phyloP scores from a whole-genome alignment of 2,113 vertebrate species.

The Tonatia bakeri region DNA sequence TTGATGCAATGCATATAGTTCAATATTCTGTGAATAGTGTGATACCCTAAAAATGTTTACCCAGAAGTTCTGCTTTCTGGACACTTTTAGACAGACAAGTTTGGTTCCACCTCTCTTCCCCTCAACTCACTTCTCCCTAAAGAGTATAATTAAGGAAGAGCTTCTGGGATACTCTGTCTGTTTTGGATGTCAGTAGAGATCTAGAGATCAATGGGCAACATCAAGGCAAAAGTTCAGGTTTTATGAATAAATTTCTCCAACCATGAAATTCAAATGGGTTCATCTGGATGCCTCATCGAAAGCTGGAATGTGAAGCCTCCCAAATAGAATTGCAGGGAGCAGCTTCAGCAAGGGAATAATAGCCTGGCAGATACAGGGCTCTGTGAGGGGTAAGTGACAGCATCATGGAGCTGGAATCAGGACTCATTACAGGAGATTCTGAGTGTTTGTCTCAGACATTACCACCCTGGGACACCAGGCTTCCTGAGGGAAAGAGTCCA shows the following conservation, averaged over 20 bases:
- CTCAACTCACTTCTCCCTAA: not conserved
- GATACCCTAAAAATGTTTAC: not conserved
- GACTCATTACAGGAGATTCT: constrained; percentile 39
- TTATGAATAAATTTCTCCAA: constrained; percentile 42
- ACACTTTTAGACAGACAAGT: not conserved
- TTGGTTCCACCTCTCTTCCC: not conserved
- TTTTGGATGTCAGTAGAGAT: not conserved
- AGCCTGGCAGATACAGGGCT: not conserved
- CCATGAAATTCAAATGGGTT: constrained; percentile 60
- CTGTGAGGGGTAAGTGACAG: not conserved
- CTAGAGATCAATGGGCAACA: not conserved
- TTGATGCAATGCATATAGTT: not conserved
- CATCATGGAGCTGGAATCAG: not conserved
- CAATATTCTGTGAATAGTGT: not conserved
- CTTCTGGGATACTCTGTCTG: not conserved
- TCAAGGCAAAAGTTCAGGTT: not conserved
- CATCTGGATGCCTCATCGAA: constrained; percentile 23
- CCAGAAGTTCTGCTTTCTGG: not conserved
- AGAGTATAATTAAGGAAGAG: not conserved
- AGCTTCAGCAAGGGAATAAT: not conserved
- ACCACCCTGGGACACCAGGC: not conserved
- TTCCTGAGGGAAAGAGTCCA: constrained; percentile 36
- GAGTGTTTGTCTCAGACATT: constrained; percentile 8
- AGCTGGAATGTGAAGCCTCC: not conserved
- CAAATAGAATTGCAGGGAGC: not conserved